phyloP scores from a whole-genome alignment of 2,113 vertebrate genomes.

The Hemicordylus capensis region DNA sequence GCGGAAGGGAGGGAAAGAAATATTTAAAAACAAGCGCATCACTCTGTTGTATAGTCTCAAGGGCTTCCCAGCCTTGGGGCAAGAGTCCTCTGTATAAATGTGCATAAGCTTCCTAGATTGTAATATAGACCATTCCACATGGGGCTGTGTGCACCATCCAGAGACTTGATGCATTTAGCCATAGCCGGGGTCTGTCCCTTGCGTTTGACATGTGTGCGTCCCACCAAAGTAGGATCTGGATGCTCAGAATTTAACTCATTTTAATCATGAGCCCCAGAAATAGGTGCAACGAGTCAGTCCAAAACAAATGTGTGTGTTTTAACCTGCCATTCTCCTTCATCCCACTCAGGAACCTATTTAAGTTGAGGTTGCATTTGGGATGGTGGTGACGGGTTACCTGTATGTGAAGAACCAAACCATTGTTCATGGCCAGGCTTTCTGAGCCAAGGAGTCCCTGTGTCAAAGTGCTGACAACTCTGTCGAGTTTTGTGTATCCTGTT shows the following conservation, averaged over 20 bases:
- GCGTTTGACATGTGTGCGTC: constrained; percentile 1
- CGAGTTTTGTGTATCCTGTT: constrained; percentile 50
- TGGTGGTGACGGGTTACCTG: background rate
- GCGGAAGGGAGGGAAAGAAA: background rate
- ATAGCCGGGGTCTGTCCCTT: background rate
- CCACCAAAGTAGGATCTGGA: constrained; percentile 19
- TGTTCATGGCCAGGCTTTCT: constrained; percentile 23
- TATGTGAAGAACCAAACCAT: constrained; percentile 17
- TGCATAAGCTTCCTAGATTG: constrained; percentile 47
- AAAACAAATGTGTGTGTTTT: constrained; percentile 4
- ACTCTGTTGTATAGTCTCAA: constrained; percentile 19
- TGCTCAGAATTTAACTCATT: constrained; percentile 10
- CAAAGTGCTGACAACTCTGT: constrained; percentile 38
- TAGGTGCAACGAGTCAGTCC: background rate
- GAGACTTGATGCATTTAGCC: background rate
- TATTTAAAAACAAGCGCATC: constrained; percentile 57
- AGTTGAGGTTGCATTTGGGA: background rate
- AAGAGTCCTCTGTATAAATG: constrained; percentile 25
- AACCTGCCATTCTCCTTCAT: background rate
- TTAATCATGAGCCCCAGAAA: constrained; percentile 9
- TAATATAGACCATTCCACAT: constrained; percentile 30
- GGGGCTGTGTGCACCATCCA: constrained; percentile 2
- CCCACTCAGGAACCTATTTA: background rate
- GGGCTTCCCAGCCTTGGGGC: background rate
- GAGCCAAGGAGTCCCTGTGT: constrained; percentile 24